Base-by-base conservation (phyloP, 1,140 invertebrate species). In the Acromyrmex echinatior region DNA sequence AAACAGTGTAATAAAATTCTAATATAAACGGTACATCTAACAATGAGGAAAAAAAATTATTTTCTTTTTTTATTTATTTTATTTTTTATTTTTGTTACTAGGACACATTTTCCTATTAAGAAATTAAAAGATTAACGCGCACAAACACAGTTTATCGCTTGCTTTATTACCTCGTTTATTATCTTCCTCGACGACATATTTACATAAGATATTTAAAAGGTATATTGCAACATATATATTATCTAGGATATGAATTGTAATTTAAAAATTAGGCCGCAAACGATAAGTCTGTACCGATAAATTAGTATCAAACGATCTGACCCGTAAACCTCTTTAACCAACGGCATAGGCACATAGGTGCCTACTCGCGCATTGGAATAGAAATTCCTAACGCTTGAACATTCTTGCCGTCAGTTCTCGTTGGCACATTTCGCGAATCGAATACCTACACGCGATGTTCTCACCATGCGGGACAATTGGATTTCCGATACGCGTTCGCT, bases 401-500 rank as follows among this genome's bases (percentile, higher is more conserved):
- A 71, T 81, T 58, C 21, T 58, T 18, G 31, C 28, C 53, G 28
- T 51, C 39, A 12, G 25, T 56, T 31, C 31, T 63, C 35, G 39
- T 49, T 45, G 25, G 65, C 45, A 78, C 82, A 86, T 58, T 82
- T 51, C 39, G 28, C 53, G 25, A 35, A 45, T 62, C 53, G 65
- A 86, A 81, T 71, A 70, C 39, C 56, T 56, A 62, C 56, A 39
- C 68, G 39, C 39, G 73, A 74, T 14, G 49, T 49, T 49, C 45
- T 16, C 71, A 53, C 12, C 49, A 35, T 5, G 84, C 58, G 12
- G 39, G 85, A 86, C 77, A 86, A 86, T 86, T 56, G 53, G 77
- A 82, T 86, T 86, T 86, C 77, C n/a, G 65, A 86, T 81, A 81
- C 85, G 25, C 49, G 35, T 66, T 56, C 60, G 31, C 85, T 76